A percentile compares a stretch with the other conserved stretches of the same genome.
Evolutionary conservation across 1,140 invertebrate genomes (phyloP).

Genomic region (Trichonephila inaurata): DNA sequence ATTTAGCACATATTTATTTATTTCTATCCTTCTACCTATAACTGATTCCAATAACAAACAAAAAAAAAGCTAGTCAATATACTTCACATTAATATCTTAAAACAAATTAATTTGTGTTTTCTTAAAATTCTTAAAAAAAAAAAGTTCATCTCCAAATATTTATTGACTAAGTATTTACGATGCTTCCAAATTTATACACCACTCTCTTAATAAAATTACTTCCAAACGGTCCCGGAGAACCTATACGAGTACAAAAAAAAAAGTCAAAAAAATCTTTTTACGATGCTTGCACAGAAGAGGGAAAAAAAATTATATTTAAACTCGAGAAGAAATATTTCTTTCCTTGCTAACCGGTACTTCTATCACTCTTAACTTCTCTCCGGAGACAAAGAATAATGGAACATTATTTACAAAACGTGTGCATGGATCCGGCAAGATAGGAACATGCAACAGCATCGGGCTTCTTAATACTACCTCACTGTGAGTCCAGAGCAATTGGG

Average conservation of each 20-base stretch:
- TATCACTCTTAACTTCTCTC: slow-evolving; percentile 47
- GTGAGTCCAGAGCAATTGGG: slow-evolving; percentile 32
- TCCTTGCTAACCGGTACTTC: slow-evolving; percentile 38
- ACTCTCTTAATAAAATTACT: slow-evolving; percentile 16
- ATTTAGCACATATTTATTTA: too few relatives aligned
- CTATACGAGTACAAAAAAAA: neutral
- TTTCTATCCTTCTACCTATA: too few relatives aligned
- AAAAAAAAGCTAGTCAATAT: too few relatives aligned
- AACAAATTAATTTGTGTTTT: neutral
- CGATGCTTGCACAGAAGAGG: neutral
- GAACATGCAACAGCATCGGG: slow-evolving; percentile 51
- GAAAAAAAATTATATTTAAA: slow-evolving; percentile 34
- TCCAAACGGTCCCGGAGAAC: neutral
- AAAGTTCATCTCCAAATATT: too few relatives aligned
- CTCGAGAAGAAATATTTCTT: slow-evolving; percentile 18
- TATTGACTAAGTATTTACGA: neutral
- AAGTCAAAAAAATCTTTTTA: slow-evolving; percentile 34
- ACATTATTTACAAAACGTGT: slow-evolving; percentile 61
- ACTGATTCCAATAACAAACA: too few relatives aligned
- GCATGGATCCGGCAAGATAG: neutral
- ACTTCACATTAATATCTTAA: neutral
- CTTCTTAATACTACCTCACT: neutral
- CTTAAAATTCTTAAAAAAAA: neutral
- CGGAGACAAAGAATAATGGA: slow-evolving; percentile 46
- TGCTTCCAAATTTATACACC: slow-evolving; percentile 10